Evolutionary conservation across 2,113 vertebrate species (phyloP).

Genomic region (Sinocyclocheilus anophthalmus): DNA sequence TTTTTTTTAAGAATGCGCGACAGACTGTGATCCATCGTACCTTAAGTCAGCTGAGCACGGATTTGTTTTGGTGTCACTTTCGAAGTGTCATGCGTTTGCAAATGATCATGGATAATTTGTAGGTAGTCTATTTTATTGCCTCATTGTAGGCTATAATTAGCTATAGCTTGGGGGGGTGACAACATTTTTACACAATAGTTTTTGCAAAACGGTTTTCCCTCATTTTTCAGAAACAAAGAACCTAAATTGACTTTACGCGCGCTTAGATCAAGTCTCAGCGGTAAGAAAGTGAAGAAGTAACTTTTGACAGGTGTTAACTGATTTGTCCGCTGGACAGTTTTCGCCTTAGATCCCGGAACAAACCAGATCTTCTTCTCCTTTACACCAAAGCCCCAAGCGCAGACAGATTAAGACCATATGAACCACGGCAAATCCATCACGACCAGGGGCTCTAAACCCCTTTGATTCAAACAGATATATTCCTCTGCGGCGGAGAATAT

Average conservation of each 20-base stretch:
- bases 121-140: neutral
- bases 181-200: neutral
- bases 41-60: neutral
- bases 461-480: slow-evolving; percentile 80
- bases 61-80: neutral
- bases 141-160: neutral
- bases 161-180: neutral
- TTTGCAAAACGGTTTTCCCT: neutral
- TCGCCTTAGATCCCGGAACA: slow-evolving; percentile 65
- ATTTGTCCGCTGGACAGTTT: slow-evolving; percentile 63
- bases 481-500: slow-evolving; percentile 67
- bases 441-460: slow-evolving; percentile 81
- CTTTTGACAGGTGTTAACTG: slow-evolving; percentile 60
- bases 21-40: neutral
- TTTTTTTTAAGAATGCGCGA: neutral
- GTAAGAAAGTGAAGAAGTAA: slow-evolving; percentile 39
- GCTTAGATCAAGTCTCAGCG: neutral
- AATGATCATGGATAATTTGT: neutral
- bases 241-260: neutral
- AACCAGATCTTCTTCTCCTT: slow-evolving; percentile 66
- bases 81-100: neutral
- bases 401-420: slow-evolving; percentile 84
- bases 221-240: neutral
- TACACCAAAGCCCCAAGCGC: slow-evolving; percentile 74
- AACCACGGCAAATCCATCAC: slow-evolving; percentile 78